Base-by-base conservation (phyloP, 1,140 invertebrate genomes). In the Aphis craccivora region DNA sequence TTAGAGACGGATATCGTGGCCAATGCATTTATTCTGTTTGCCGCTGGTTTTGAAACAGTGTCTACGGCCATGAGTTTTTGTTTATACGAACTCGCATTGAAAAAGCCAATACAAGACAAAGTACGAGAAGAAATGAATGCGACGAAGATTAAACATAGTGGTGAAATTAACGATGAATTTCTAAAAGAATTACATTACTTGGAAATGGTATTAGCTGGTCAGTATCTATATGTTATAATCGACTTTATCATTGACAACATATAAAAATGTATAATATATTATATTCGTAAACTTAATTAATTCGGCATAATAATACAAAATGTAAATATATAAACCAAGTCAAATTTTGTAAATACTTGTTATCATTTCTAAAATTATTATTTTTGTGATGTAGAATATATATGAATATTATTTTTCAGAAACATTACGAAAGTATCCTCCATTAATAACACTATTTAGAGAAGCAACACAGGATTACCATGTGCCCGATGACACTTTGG, bases 371-470 rank as follows among this genome's bases (percentile, higher is more conserved):
- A 20, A 51, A 51, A 18, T 51, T 11, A 51, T 51, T 4, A n/a
- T 76, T 76, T 18, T 1, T n/a, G n/a, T 30, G 5, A n/a, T 76
- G 1, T 76, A n/a, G 0, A 60, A 25, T 60, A 18, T 25, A 23
- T 37, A 25, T 43, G 43, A 67, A 11, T 90, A 22, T 53, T 67
- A 18, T 91, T 2, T 91, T 55, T 45, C 93, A 96, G 95, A 97
- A 95, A 96, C 96, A 7, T 95, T 97, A 45, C 95, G 97, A 5
- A 95, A 96, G 94, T 96, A 96, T 94, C 96, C 97, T 0, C 95
- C 96, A 4, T 95, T 96, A 43, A 95, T 96, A 0, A 94, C 96
- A n/a, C 94, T 97, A 11, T 95, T 96, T 94, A 95, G 97, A 51
- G 95, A 95, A 35, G 95, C 96, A 5, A 95, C 95, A 76, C 95